Conservation (phyloP, 2,113 vertebrate species). For the Lepidothrix coronata region DNA sequence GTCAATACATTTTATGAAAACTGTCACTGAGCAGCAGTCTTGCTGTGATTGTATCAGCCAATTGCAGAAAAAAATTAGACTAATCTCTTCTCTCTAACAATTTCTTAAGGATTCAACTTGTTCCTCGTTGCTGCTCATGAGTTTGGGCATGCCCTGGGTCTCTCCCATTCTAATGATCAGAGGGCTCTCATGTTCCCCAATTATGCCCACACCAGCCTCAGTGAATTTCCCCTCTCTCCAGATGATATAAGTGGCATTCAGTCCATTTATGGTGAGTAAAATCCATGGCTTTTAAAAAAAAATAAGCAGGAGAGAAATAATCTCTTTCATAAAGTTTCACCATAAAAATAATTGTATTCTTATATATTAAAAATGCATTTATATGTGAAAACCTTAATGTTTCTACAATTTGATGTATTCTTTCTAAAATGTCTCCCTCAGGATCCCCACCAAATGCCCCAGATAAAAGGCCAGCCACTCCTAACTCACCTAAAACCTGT, state of each 20-base stretch:
- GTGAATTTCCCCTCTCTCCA: slow-evolving; percentile 77
- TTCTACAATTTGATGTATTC: background rate
- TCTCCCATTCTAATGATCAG: slow-evolving; percentile 84
- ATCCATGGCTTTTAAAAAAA: background rate
- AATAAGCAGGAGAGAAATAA: background rate
- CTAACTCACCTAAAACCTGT: slow-evolving; percentile 75
- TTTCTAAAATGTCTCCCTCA: slow-evolving; percentile 21
- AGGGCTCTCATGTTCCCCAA: slow-evolving; percentile 88
- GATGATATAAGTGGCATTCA: slow-evolving; percentile 90
- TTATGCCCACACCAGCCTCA: slow-evolving; percentile 78
- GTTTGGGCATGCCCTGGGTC: slow-evolving; percentile 91
- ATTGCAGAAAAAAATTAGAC: background rate
- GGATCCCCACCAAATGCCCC: slow-evolving; percentile 36
- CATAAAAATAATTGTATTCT: background rate
- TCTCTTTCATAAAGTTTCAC: background rate
- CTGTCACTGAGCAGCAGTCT: background rate
- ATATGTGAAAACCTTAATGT: background rate
- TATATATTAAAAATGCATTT: background rate
- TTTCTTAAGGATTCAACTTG: slow-evolving; percentile 82
- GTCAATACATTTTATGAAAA: background rate
- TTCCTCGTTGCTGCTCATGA: slow-evolving; percentile 95
- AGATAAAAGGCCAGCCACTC: slow-evolving; percentile 29
- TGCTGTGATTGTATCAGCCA: background rate
- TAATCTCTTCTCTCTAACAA: background rate
- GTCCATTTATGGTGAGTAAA: slow-evolving; percentile 87